Evolutionary conservation across 2,888 invertebrate genomes (phyloP), one percentile per base, ranked within the genome.

Genomic region (Linnaemya tessellans): DNA sequence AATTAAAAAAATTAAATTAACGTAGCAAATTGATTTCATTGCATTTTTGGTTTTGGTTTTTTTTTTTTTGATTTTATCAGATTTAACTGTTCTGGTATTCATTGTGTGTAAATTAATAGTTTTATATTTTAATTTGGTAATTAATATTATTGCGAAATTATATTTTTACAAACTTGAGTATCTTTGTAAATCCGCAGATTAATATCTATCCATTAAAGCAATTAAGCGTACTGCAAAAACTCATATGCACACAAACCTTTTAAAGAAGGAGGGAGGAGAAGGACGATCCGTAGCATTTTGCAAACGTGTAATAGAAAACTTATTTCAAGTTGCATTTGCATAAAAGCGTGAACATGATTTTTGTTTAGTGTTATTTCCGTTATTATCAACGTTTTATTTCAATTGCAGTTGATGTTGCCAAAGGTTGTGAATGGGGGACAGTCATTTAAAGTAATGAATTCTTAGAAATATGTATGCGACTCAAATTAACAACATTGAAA

Each of bases 301-400:
- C 56, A 67, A 77, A 46, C 67, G 46, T 77, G 75, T n/a, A 43
- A 64, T 54, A 46, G 25, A 46, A 71, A 56, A 54, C 51, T n/a
- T 70, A 13, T 56, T 79, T 64, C 5, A 64, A 54, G 25, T 51
- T 49, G 41, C 54, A 62, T 54, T 80, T 64, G 22, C 56, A 71
- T 60, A 35, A 60, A 49, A 65, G 15, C 51, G 18, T 73, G 80
- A 74, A 54, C 41, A 81, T 81, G 75, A 81, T 68, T 54, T 75
- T 41, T 30, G 62, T 15, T 56, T 46, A 68, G 70, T 64, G 62
- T 49, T 77, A 56, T 82, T 82, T 70, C 81, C 81, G 70, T 64
- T 81, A 75, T 56, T 70, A 60, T 65, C 35, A 80, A 70, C n/a
- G 7, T 62, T 77, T 64, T 38, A 56, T 64, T 38, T 35, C 64